Evolutionary conservation across 2,888 invertebrate species (phyloP).

Genomic region (Plagodis dolabraria): DNA sequence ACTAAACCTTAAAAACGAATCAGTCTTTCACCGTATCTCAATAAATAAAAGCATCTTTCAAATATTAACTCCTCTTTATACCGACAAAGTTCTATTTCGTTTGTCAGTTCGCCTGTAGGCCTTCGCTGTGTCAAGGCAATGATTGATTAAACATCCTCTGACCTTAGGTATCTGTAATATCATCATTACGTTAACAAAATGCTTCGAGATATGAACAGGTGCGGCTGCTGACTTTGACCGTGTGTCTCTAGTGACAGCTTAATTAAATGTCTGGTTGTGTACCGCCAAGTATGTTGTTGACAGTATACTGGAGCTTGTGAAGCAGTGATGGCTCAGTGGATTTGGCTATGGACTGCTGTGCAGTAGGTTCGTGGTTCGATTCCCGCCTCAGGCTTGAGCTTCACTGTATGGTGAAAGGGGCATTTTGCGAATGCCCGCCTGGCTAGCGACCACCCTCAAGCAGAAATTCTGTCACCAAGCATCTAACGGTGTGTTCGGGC

Average conservation of each 20-base stretch:
- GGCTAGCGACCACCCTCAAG: no score
- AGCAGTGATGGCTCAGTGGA: no score
- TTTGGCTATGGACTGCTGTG: no score
- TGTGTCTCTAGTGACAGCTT: not conserved
- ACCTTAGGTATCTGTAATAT: slow-evolving; percentile 18
- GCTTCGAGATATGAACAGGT: slow-evolving; percentile 4
- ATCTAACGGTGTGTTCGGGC: no score
- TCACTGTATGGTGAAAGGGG: no score
- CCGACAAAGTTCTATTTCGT: not conserved
- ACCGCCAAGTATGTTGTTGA: no score
- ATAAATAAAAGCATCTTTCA: not conserved
- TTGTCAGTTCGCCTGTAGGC: slow-evolving; percentile 1
- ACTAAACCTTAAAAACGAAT: not conserved
- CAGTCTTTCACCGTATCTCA: not conserved
- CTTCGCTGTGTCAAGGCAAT: slow-evolving; percentile 17
- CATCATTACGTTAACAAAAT: slow-evolving; percentile 17
- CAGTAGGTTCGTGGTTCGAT: no score
- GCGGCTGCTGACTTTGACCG: slow-evolving; percentile 19
- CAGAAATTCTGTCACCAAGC: no score
- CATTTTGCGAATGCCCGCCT: no score
- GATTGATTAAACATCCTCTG: slow-evolving; percentile 16
- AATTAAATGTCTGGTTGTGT: not conserved
- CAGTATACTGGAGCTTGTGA: no score
- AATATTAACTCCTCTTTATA: not conserved
- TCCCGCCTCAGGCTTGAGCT: no score